These are phyloP conservation scores for Epicampocera succincta DNA, from an alignment of 2,888 invertebrate species.

Conservation along the genomic window DNA sequence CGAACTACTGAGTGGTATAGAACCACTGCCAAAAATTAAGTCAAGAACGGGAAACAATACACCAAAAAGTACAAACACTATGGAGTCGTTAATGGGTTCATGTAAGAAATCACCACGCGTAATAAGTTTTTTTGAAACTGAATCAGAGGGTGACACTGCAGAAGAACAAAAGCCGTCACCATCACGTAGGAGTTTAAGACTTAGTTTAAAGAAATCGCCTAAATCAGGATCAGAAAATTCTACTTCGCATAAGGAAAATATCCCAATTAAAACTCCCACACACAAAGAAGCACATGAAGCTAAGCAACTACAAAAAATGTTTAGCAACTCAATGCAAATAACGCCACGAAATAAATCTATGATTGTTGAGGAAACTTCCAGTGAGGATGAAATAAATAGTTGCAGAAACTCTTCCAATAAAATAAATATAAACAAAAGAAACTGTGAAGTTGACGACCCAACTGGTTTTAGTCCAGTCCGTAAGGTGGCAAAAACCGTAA, in stretches of 20 bases:
- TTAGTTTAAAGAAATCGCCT: slow-evolving; percentile 48
- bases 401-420: slow-evolving; percentile 12
- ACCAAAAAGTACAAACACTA: slow-evolving; percentile 57
- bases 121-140: slow-evolving; percentile 66
- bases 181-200: slow-evolving; percentile 67
- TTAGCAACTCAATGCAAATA: slow-evolving; percentile 77
- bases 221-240: slow-evolving; percentile 40
- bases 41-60: slow-evolving; percentile 38
- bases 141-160: slow-evolving; percentile 45
- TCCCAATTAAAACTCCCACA: slow-evolving; percentile 47
- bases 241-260: slow-evolving; percentile 66
- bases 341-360: slow-evolving; percentile 67
- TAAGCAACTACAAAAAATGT: slow-evolving; percentile 76
- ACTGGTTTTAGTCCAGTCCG: slow-evolving; percentile 58
- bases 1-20: slow-evolving; percentile 72
- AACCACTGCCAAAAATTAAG: slow-evolving; percentile 66
- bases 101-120: slow-evolving; percentile 48
- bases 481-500: slow-evolving; percentile 66
- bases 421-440: slow-evolving; percentile 66
- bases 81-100: slow-evolving; percentile 53
- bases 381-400: slow-evolving; percentile 45
- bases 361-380: slow-evolving; percentile 47
- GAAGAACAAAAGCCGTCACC: slow-evolving; percentile 50
- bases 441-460: slow-evolving; percentile 34
- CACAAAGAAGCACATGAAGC: slow-evolving; percentile 56